phyloP scores from a whole-genome alignment of 2,797 vertebrate species.

The Poecilia picta region DNA sequence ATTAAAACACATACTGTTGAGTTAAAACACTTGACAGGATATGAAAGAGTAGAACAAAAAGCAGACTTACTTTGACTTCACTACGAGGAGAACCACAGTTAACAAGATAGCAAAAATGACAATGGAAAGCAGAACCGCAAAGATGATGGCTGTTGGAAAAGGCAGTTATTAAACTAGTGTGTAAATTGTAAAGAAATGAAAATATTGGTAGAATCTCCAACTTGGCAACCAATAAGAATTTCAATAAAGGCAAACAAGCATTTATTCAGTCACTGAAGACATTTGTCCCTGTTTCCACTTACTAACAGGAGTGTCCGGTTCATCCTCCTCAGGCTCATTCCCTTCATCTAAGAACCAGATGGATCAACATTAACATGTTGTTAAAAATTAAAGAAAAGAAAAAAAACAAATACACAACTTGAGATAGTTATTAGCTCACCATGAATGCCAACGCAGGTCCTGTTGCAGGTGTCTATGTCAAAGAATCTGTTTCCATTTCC shows the following conservation, averaged over 20 bases:
- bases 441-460: slow-evolving; percentile 72
- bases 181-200: neutral
- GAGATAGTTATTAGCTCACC: slow-evolving; percentile 49
- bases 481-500: slow-evolving; percentile 81
- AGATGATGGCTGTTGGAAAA: slow-evolving; percentile 72
- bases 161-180: neutral
- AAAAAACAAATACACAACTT: neutral
- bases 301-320: slow-evolving; percentile 79
- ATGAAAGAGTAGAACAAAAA: slow-evolving; percentile 3
- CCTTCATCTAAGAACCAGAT: slow-evolving; percentile 55
- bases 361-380: neutral
- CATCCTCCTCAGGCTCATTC: slow-evolving; percentile 45
- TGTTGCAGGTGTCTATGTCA: slow-evolving; percentile 49
- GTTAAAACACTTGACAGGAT: neutral
- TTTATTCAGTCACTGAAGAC: neutral
- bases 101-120: slow-evolving; percentile 54
- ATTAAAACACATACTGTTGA: neutral
- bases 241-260: neutral
- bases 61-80: slow-evolving; percentile 72
- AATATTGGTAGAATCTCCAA: neutral
- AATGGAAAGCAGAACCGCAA: slow-evolving; percentile 71
- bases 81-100: slow-evolving; percentile 57
- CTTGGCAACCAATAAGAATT: neutral
- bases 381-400: neutral
- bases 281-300: slow-evolving; percentile 28